These are phyloP conservation scores for Aphidius gifuensis DNA, from an alignment of 1,140 invertebrate species.

Conservation along the genomic window DNA sequence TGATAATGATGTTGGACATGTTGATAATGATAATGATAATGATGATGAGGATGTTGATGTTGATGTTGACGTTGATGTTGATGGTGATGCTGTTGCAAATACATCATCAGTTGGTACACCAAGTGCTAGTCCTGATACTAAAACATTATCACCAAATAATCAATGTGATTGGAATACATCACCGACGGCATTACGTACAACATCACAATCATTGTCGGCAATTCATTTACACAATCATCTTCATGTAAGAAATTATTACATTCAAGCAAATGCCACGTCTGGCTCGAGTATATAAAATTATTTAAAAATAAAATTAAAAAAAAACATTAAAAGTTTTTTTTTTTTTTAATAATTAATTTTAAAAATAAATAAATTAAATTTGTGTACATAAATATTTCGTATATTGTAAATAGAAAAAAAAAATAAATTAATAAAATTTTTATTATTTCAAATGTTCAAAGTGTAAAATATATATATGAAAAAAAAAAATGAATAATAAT, in stretches of 20 bases:
- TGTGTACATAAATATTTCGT: constrained; percentile 26
- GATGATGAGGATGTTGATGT: constrained; percentile 68
- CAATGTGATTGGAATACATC: constrained; percentile 40
- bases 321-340: constrained; percentile 19
- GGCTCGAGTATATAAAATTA: constrained; percentile 42
- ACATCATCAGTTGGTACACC: constrained; percentile 37
- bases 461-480: constrained; percentile 39
- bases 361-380: constrained; percentile 4
- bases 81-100: constrained; percentile 41
- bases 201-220: constrained; percentile 34
- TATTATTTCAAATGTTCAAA: constrained; percentile 43
- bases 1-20: constrained; percentile 55
- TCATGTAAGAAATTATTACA: constrained; percentile 49
- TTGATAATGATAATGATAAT: constrained; percentile 29
- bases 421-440: neutral
- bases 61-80: constrained; percentile 57
- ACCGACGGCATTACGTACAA: constrained; percentile 29
- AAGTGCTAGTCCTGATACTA: constrained; percentile 40
- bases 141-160: constrained; percentile 32
- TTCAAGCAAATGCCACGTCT: constrained; percentile 42
- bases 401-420: constrained; percentile 31
- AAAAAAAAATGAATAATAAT: too few relatives aligned
- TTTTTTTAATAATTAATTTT: neutral
- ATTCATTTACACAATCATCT: constrained; percentile 49
- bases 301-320: constrained; percentile 28